A percentile compares a stretch with the other conserved stretches of the same genome.
Evolutionary conservation across 1,140 invertebrate genomes (phyloP).

Genomic region (Drosophila dunni): DNA sequence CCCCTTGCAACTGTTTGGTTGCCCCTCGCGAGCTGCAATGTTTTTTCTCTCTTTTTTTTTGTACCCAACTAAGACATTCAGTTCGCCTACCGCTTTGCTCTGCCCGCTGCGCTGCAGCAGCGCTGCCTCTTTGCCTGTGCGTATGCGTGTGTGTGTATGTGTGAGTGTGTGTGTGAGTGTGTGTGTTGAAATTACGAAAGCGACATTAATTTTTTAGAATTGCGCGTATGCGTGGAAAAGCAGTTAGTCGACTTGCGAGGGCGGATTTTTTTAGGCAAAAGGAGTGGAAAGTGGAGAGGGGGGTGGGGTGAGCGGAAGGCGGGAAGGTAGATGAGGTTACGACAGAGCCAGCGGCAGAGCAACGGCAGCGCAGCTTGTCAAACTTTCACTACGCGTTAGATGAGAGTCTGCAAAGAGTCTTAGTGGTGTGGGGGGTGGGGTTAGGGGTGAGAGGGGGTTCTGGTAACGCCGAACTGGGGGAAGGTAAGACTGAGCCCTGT

Average conservation of each 20-base stretch:
- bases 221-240: conserved; percentile 68
- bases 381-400: conserved; percentile 54
- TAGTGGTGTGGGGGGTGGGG: not conserved
- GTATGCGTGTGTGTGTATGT: conserved; percentile 51
- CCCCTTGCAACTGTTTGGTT: conserved; percentile 33
- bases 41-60: conserved; percentile 44
- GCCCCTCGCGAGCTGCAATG: conserved; percentile 56
- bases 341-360: conserved; percentile 24
- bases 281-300: not conserved
- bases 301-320: not conserved
- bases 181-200: conserved; percentile 79
- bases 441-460: not conserved
- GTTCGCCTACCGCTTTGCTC: not conserved
- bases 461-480: not conserved
- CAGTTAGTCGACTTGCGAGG: conserved; percentile 30
- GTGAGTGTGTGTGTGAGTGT: conserved; percentile 22
- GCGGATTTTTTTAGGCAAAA: not conserved
- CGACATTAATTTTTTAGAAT: conserved; percentile 84
- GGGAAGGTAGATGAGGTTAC: not conserved
- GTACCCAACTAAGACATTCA: conserved; percentile 60
- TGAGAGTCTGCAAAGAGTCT: not conserved
- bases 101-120: conserved; percentile 8
- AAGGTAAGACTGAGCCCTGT: conserved; percentile 22
- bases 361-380: conserved; percentile 49
- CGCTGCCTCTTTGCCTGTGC: conserved; percentile 27